Base-by-base conservation (phyloP, 1,140 invertebrate species). In the Anastrepha ludens region DNA sequence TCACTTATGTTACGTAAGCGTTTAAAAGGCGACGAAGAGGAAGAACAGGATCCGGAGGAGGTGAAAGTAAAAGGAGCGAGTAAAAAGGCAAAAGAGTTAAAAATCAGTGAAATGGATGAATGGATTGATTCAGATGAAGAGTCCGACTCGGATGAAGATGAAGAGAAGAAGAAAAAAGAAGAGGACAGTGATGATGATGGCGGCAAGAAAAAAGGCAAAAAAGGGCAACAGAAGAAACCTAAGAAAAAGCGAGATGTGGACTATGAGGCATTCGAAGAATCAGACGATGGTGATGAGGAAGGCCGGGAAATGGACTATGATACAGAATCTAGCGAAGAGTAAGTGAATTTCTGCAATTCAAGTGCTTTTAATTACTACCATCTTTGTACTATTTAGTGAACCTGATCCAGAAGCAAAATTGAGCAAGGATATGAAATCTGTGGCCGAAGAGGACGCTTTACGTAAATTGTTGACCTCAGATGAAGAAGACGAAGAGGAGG, bases 261-360 rank as follows among this genome's bases (percentile, higher is more conserved):
- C 90, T 96, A 97, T 90, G 98, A 98, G 91, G 98, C 98, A 0
- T 95, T 97, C 86, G 98, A 99, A 93, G 98, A 99, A 93, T 99
- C 98, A 91, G 98, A 99, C 94, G 98, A 99, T 93, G 98, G 98
- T 0, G 98, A 99, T 93, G 98, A 97, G 91, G 98, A 99, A 94
- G 98, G 98, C 1, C 94, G 97, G 88, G 98, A 99, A 94, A 94
- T 95, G 87, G 97, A 98, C 93, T 98, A 98, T 90, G 97, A 97
- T 90, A 97, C 97, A 2, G 97, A 97, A 90, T 97, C 97, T 5
- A 97, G 96, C 20, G 95, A 96, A 87, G 95, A 95, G 95, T 95
- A 93, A 88, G 91, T 90, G 9, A 78, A 9, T 39, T 62, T 59
- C 15, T 41, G 44, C 0, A 3, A 13, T 41, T 58, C 29, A 59